phyloP scores from a whole-genome alignment of 2,113 vertebrate genomes.

The Elanus axillaris region DNA sequence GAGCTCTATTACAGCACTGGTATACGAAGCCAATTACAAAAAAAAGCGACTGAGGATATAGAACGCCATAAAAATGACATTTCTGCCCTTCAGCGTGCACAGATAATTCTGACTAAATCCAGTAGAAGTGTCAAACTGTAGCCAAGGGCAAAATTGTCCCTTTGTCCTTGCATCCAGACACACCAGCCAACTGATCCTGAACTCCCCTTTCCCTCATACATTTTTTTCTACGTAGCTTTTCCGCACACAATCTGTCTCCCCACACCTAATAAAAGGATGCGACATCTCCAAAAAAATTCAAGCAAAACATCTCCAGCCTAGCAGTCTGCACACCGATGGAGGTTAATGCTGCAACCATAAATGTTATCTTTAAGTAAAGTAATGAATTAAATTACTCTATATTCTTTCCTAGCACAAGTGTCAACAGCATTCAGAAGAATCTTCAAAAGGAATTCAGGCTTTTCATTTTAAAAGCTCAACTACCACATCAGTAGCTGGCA shows the following conservation, averaged over 20 bases:
- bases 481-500: constrained; percentile 22
- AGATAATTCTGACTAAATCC: constrained; percentile 39
- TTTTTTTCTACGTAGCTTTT: neutral
- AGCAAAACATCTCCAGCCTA: neutral
- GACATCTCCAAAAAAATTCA: neutral
- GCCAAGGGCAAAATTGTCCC: constrained; percentile 41
- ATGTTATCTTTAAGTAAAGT: neutral
- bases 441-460: constrained; percentile 46
- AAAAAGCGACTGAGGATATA: neutral
- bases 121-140: constrained; percentile 33
- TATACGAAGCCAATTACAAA: constrained; percentile 7
- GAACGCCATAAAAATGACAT: constrained; percentile 35
- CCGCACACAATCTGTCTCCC: neutral
- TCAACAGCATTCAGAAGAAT: constrained; percentile 25
- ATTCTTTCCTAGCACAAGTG: neutral
- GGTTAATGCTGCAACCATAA: constrained; percentile 20
- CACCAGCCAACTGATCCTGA: neutral
- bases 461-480: constrained; percentile 45
- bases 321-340: neutral
- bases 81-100: constrained; percentile 28
- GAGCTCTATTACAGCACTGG: constrained; percentile 5
- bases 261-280: neutral
- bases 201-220: neutral
- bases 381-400: constrained; percentile 48
- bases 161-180: constrained; percentile 41